phyloP scores from a whole-genome alignment of 2,888 invertebrate species.

The Himalopsyche kuldschensis region DNA sequence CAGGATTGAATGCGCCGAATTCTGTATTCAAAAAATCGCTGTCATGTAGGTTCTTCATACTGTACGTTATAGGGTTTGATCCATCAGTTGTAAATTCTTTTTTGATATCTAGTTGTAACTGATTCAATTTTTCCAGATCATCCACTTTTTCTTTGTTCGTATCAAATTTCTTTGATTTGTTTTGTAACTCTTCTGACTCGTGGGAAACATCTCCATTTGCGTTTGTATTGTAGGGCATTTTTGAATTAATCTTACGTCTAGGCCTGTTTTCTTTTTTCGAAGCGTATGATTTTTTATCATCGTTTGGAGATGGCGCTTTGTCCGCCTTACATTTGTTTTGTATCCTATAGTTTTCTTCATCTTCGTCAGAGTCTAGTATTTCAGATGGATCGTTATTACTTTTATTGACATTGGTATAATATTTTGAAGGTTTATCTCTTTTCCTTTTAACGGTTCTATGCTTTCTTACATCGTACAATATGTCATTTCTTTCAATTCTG shows the following conservation, averaged over 20 bases:
- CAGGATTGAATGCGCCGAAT: not conserved
- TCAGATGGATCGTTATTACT: too few relatives aligned
- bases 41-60: not conserved
- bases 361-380: too few relatives aligned
- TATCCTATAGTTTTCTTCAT: too few relatives aligned
- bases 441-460: slow-evolving; percentile 7
- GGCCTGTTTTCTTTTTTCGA: not conserved
- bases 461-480: slow-evolving; percentile 13
- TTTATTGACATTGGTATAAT: not conserved
- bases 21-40: not conserved
- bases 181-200: not conserved
- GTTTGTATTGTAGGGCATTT: not conserved
- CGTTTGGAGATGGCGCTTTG: too few relatives aligned
- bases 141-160: too few relatives aligned
- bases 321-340: too few relatives aligned
- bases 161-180: too few relatives aligned
- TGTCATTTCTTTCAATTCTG: not conserved
- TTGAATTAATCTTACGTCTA: not conserved
- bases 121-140: too few relatives aligned
- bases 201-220: not conserved
- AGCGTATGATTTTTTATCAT: not conserved
- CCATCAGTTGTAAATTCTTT: not conserved
- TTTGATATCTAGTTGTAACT: not conserved
- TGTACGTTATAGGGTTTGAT: not conserved
- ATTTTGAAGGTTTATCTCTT: slow-evolving; percentile 11